Percentiles rank a stretch among this genome's conserved stretches.
These are phyloP conservation scores for Limnothrissa miodon DNA, from an alignment of 2,113 vertebrate genomes.

Conservation along the genomic window DNA sequence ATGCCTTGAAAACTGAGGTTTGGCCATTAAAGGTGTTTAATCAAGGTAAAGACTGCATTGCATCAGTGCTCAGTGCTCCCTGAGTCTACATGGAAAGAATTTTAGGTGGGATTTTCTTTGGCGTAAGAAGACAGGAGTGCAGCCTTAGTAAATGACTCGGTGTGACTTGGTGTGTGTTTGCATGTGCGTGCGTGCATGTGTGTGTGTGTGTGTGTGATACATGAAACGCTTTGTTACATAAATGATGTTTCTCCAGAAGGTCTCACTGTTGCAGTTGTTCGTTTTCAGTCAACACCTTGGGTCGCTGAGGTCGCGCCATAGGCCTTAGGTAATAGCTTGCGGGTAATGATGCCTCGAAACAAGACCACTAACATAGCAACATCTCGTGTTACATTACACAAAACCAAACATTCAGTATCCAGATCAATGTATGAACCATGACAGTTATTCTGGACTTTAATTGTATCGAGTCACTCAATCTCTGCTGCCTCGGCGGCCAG, in stretches of 20 bases:
- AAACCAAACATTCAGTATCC: not conserved
- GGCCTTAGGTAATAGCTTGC: not conserved
- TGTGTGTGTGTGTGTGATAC: constrained; percentile 5
- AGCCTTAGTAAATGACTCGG: not conserved
- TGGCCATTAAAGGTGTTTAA: not conserved
- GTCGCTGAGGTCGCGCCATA: not conserved
- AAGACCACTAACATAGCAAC: constrained; percentile 1
- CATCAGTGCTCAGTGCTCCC: constrained; percentile 25
- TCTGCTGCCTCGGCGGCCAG: not conserved
- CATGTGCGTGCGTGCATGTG: not conserved
- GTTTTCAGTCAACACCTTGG: not conserved
- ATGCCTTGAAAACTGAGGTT: constrained; percentile 33
- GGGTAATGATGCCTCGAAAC: not conserved
- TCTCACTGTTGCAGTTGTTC: not conserved
- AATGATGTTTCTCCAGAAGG: not conserved
- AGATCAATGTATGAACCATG: not conserved
- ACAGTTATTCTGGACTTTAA: not conserved
- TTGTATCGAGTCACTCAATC: not conserved
- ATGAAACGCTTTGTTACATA: constrained; percentile 16
- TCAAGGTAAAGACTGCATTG: not conserved
- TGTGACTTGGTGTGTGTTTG: not conserved
- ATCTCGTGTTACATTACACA: not conserved
- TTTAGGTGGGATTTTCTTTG: constrained; percentile 18
- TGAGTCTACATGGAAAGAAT: constrained; percentile 41
- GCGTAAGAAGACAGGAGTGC: not conserved